These are phyloP conservation scores for Platyura marginata DNA, from an alignment of 1,140 invertebrate genomes.

Conservation along the genomic window DNA sequence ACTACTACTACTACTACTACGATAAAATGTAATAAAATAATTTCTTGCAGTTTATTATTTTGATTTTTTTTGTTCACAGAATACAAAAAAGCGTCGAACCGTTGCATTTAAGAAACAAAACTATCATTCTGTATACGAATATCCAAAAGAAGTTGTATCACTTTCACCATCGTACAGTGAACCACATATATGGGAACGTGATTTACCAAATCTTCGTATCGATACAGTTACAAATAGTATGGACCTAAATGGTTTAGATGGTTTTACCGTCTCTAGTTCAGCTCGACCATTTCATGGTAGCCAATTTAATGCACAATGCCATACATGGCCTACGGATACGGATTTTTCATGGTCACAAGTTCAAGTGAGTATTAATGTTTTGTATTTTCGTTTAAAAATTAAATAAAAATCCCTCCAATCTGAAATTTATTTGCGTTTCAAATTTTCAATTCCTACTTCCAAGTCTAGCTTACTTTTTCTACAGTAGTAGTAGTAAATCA, in stretches of 20 bases:
- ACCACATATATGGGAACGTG: conserved; percentile 1
- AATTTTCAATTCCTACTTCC: not conserved
- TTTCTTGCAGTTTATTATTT: no score
- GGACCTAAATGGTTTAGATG: not conserved
- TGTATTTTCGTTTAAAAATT: no score
- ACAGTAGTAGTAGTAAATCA: not conserved
- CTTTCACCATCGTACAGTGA: conserved; percentile 4
- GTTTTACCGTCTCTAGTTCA: conserved; percentile 5
- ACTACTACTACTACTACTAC: no score
- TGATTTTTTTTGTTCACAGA: no score
- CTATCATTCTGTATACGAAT: conserved; percentile 65
- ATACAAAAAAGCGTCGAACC: conserved; percentile 27
- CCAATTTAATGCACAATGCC: conserved; percentile 1
- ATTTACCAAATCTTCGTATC: not conserved
- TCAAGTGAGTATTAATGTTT: conserved; percentile 3
- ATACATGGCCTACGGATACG: conserved; percentile 5
- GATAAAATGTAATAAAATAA: no score
- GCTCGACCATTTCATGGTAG: conserved; percentile 3
- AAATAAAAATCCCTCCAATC: no score
- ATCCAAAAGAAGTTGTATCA: conserved; percentile 41
- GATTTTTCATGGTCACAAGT: conserved; percentile 6
- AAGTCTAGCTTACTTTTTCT: not conserved
- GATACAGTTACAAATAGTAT: not conserved
- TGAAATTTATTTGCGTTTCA: no score
- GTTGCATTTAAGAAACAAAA: conserved; percentile 68